A percentile compares a stretch with the other conserved stretches of the same genome.
Conservation (phyloP, 2,888 invertebrate genomes). For the Oxyteleia sp. region DNA sequence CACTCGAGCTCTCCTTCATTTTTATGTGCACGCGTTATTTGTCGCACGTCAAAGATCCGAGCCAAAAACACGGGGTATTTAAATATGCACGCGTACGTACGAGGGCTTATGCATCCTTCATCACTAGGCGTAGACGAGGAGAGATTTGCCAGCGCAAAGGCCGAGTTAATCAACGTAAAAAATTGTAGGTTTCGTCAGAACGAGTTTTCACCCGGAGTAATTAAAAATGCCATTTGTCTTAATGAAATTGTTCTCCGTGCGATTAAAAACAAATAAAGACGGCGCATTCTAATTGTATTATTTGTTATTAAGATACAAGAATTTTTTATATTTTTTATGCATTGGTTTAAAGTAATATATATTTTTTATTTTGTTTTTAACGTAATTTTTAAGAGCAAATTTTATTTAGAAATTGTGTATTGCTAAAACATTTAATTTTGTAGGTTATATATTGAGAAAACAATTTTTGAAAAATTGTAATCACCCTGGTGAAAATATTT, state of each 20-base stretch:
- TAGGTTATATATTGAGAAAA: too few species aligned
- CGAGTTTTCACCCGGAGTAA: conserved; percentile 29
- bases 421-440: too few species aligned
- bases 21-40: conserved; percentile 43
- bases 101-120: conserved; percentile 42
- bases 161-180: conserved; percentile 49
- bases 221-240: conserved; percentile 42
- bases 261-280: conserved; percentile 8
- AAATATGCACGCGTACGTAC: conserved; percentile 42
- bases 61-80: conserved; percentile 35
- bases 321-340: too few species aligned
- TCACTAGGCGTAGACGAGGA: conserved; percentile 30
- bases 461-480: too few species aligned
- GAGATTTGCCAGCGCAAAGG: conserved; percentile 31
- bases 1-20: conserved; percentile 45
- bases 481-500: too few species aligned
- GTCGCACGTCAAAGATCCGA: conserved; percentile 22
- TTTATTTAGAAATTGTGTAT: too few species aligned
- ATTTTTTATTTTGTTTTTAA: not conserved
- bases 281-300: not conserved
- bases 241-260: conserved; percentile 16
- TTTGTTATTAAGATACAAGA: not conserved
- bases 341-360: too few species aligned
- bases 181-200: conserved; percentile 26
- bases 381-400: not conserved